phyloP scores from a whole-genome alignment of 2,888 invertebrate genomes.

The Apamea monoglypha region DNA sequence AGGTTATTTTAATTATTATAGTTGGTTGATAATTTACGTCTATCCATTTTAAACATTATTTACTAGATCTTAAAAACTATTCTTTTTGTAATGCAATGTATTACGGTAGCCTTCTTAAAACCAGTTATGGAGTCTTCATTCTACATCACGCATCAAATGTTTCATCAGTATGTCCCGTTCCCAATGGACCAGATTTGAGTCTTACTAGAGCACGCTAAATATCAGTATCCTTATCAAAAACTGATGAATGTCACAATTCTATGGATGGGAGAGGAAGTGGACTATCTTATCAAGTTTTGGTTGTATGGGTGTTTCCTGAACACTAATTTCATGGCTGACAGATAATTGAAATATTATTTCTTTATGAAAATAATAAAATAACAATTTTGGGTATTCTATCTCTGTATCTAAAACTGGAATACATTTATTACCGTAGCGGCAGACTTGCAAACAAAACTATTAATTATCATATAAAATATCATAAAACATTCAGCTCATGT shows the following conservation, averaged over 20 bases:
- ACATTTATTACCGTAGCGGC: no score
- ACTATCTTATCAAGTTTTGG: slow-evolving; percentile 31
- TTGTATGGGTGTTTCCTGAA: slow-evolving; percentile 36
- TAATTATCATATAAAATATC: background rate
- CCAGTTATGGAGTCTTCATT: background rate
- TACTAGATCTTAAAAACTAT: background rate
- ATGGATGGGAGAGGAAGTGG: slow-evolving; percentile 31
- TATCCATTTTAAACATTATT: background rate
- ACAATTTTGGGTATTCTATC: background rate
- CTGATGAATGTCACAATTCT: slow-evolving; percentile 31
- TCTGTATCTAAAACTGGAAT: background rate
- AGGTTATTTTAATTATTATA: slow-evolving; percentile 14
- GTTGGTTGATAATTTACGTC: background rate
- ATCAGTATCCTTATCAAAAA: slow-evolving; percentile 4
- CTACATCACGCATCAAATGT: background rate
- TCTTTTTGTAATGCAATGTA: background rate
- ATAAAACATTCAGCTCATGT: background rate
- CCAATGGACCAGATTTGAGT: background rate
- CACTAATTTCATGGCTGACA: background rate
- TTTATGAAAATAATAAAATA: background rate
- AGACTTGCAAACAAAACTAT: background rate
- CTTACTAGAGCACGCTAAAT: background rate
- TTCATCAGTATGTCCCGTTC: background rate
- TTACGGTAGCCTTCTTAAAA: background rate
- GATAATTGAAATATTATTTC: background rate